Evolutionary conservation across 2,113 vertebrate species (phyloP), one percentile per base, ranked within the genome.

Genomic region (Crotalus horridus): DNA sequence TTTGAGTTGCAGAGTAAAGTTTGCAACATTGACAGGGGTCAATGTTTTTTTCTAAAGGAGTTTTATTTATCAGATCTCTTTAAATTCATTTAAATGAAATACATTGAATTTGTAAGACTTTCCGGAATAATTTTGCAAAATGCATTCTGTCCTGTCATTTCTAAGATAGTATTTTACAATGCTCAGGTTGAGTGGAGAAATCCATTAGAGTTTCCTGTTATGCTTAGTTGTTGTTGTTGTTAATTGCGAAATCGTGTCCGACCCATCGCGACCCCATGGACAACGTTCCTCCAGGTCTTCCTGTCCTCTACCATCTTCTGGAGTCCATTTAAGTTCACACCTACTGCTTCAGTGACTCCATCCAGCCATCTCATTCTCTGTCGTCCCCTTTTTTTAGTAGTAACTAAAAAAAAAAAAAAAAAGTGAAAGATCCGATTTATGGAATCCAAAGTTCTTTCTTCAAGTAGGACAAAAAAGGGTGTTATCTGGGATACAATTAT

Each of bases 91-190:
- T 5, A 26, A 91, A 85, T 59, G 43, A 85, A 85, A 54, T 26
- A 20, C 33, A 89, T 11, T 56, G 33, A 87, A 48, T 24, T 91
- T 93, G 10, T 64, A 59, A 1, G 3, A 3, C n/a, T 43, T 94
- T 91, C 43, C 86, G 51, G 91, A 94, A 11, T 23, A 89, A 9
- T 11, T 51, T 93, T 94, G 85, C 33, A 81, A 81, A 21, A 81
- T 81, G 33, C 6, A 81, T 81, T 81, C 33, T 39, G n/a, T 39
- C 33, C 33, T 81, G 17, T 39, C 15, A 81, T 21, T 81, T n/a
- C 15, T 39, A 81, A 74, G 69, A n/a, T 15, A 33, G 13, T 74
- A 15, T 81, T 81, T 81, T 81, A 81, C 33, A 39, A n/a, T 3
- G 15, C 17, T 81, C 17, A 81, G 33, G 15, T 20, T 81, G 6